Evolutionary conservation across 2,888 invertebrate species (phyloP), one percentile per base, ranked within the genome.

Genomic region (Lithodes maja): DNA sequence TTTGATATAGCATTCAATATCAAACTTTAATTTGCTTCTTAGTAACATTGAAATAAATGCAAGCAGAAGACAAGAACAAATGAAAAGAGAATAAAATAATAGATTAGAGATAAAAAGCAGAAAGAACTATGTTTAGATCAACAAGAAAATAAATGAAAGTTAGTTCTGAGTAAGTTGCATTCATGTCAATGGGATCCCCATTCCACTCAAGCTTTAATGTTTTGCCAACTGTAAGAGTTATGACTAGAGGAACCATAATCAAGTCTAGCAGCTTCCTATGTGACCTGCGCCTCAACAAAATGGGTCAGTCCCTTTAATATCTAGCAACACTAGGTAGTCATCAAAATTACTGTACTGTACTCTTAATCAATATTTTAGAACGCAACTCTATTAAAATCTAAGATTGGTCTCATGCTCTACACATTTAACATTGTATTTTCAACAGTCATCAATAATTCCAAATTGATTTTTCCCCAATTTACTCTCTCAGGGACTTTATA

Each of bases 241-340:
- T 71, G 84, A 75, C 84, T 90, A 86, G 61, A 86, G 79, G 84
- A 86, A 86, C 90, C 86, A 86, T 84, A 80, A 82, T 85, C 75
- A 90, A 91, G 89, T 85, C 86, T 82, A 86, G 86, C 87, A 77
- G 86, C 83, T 86, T 87, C 91, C 88, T 89, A 89, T 89, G 88
- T 89, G 88, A 89, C 88, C 88, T 89, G 88, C 88, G 88, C 88
- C 88, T 89, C 88, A 89, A 89, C 88, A 89, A 89, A 89, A 84
- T 89, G 88, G 88, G 88, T 89, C 83, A 89, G 80, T 89, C 88
- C 88, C 88, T 89, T 88, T 74, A 83, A 83, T 87, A 87, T 84
- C 87, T 87, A 86, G 68, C 74, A 33, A 55, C 55, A 69, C 86
- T 81, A 74, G 81, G 87, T 78, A 87, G 82, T 81, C 80, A 74